Percentiles rank a stretch among this genome's conserved stretches.
These are phyloP conservation scores for Daphoenositta chrysoptera DNA, from an alignment of 2,113 vertebrate species.

Conservation along the genomic window DNA sequence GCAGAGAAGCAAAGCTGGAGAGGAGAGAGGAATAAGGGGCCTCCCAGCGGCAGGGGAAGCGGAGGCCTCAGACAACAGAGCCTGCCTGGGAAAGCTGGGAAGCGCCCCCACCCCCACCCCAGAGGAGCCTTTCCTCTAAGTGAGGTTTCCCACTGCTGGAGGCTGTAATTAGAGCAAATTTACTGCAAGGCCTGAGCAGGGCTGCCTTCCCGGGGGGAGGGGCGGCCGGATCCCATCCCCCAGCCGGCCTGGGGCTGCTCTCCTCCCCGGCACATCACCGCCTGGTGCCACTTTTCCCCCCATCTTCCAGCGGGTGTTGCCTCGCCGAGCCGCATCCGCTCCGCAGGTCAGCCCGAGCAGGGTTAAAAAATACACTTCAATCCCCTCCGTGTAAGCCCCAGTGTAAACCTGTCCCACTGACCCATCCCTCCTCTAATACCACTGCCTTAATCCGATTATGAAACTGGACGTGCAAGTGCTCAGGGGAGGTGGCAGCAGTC, in stretches of 20 bases:
- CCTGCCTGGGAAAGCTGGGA: conserved; percentile 61
- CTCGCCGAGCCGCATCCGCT: neutral
- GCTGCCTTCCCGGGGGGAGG: conserved; percentile 69
- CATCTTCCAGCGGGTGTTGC: neutral
- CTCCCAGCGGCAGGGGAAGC: conserved; percentile 56
- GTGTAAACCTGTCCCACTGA: conserved; percentile 69
- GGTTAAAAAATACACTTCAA: conserved; percentile 59
- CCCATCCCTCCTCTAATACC: conserved; percentile 66
- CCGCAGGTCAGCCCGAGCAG: neutral
- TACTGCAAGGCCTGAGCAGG: conserved; percentile 70
- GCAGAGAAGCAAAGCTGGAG: conserved; percentile 44
- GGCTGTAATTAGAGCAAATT: conserved; percentile 79
- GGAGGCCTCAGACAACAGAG: conserved; percentile 61
- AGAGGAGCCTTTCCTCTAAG: conserved; percentile 71
- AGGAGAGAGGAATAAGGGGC: conserved; percentile 61
- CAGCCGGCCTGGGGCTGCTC: conserved; percentile 31
- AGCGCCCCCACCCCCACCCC: conserved; percentile 55
- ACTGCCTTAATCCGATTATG: conserved; percentile 66
- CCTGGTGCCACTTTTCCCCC: conserved; percentile 22
- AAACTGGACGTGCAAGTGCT: conserved; percentile 66
- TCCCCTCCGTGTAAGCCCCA: conserved; percentile 36
- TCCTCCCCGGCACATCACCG: neutral
- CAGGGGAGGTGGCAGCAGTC: conserved; percentile 31
- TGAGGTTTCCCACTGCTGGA: conserved; percentile 78
- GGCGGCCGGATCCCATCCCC: conserved; percentile 18